Conservation (phyloP, 2,797 vertebrate species). For the Antennarius maculatus region DNA sequence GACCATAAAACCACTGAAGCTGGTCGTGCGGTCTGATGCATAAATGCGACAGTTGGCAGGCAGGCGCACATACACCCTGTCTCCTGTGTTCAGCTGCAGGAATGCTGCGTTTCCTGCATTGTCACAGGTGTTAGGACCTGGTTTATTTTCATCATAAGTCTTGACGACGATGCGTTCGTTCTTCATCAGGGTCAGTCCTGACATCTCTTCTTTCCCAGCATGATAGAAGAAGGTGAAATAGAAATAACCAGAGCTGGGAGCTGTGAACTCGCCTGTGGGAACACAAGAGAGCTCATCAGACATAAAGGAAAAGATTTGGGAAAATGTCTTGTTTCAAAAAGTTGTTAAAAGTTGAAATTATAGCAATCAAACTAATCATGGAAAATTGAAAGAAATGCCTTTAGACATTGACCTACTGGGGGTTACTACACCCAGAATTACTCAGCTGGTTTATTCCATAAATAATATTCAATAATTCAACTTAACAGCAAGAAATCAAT, state of each 20-base stretch:
- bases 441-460: too few species aligned
- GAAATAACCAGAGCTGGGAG: slow-evolving; percentile 21
- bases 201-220: rapidly evolving
- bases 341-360: too few species aligned
- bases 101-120: background rate
- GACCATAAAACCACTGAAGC: slow-evolving; percentile 5
- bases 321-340: too few species aligned
- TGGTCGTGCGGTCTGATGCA: rapidly evolving
- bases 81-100: background rate
- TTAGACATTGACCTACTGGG: too few species aligned
- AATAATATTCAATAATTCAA: too few species aligned
- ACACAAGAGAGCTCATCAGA: background rate
- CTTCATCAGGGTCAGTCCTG: rapidly evolving
- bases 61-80: background rate
- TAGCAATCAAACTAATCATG: too few species aligned
- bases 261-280: slow-evolving; percentile 33
- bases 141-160: rapidly evolving
- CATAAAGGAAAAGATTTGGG: background rate
- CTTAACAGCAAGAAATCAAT: too few species aligned
- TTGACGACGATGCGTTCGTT: rapidly evolving
- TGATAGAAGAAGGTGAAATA: slow-evolving; percentile 27
- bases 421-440: too few species aligned
- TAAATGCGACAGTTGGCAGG: rapidly evolving
- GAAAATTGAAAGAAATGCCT: too few species aligned
- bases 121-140: too few species aligned